Base-by-base conservation (phyloP, 2,797 vertebrate genomes). In the Peromyscus aztecus region DNA sequence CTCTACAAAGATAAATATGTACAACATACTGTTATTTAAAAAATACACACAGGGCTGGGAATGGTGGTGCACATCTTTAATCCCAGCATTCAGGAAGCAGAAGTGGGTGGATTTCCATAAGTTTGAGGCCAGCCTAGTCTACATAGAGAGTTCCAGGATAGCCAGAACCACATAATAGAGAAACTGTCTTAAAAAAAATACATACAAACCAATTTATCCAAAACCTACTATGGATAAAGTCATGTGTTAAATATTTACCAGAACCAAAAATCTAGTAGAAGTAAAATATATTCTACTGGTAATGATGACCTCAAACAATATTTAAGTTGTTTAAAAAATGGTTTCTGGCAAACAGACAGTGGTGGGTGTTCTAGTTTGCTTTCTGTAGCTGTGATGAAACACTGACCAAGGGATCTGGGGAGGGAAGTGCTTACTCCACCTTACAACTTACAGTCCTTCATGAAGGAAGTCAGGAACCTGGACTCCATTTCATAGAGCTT, bases 1-100 rank as follows among this genome's bases (percentile, higher is more conserved):
- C 14, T 82, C 94, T 95, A 77, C n/a, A 77, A 90, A 81, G 19
- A 95, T 65, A 94, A 82, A 81, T 63, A 57, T 29, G 59, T 31
- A 46, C 1, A 67, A 75, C 11, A 80, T 71, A 59, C 24, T 78
- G 37, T 2, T 65, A 12, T 52, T 52, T 73, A 34, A 71, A 40
- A 85, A 78, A 52, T 75, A 31, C 69, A 89, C 13, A 75, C 21
- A n/a, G 43, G 46, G 11, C 12, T 52, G 11, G 46, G 12, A 16
- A 9, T n/a, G 0, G 40, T 40, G 40, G 40, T 40, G 2, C 37
- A 83, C 40, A 34, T n/a, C 61, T 52, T 52, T 52, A 52, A n/a
- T 86, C 31, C 12, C 43, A 69, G 63, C 21, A 86, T 19, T 69
- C 21, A 52, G 83, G 31, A 86, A 43, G 19, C 63, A 46, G 73